phyloP scores from a whole-genome alignment of 2,113 vertebrate species.

The Oreotrochilus melanogaster region DNA sequence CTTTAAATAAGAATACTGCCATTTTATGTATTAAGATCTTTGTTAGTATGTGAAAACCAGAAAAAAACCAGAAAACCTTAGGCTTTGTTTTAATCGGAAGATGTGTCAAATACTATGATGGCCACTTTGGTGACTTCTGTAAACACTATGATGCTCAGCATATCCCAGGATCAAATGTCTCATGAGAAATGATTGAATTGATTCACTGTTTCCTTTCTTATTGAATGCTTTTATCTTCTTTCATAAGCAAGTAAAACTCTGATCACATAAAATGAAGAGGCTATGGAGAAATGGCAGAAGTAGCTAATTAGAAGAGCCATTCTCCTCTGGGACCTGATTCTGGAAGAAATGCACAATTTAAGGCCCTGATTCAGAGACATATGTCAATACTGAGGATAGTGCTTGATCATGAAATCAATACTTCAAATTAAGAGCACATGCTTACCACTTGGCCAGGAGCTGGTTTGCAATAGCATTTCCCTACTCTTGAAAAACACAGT shows the following conservation, averaged over 20 bases:
- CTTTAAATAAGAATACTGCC: not conserved
- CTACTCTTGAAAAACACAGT: not conserved
- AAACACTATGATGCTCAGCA: not conserved
- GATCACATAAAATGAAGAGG: slow-evolving; percentile 2
- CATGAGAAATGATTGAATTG: not conserved
- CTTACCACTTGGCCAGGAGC: not conserved
- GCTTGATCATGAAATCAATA: slow-evolving; percentile 60
- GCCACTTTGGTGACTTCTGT: not conserved
- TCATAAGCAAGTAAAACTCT: slow-evolving; percentile 14
- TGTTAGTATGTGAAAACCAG: not conserved
- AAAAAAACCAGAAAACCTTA: not conserved
- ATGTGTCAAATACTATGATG: not conserved
- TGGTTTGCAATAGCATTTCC: slow-evolving; percentile 4
- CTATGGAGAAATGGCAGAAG: slow-evolving; percentile 14
- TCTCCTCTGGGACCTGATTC: slow-evolving; percentile 4
- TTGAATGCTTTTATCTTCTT: slow-evolving; percentile 1
- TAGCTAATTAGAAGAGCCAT: slow-evolving; percentile 41
- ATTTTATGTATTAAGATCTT: not conserved
- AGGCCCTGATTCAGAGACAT: slow-evolving; percentile 5
- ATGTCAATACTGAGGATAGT: slow-evolving; percentile 39
- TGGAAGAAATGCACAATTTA: slow-evolving; percentile 4
- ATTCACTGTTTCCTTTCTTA: not conserved
- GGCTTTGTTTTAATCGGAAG: not conserved
- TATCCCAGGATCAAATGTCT: not conserved
- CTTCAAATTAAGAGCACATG: not conserved